Base-by-base conservation (phyloP, 2,113 vertebrate genomes). In the Stercorarius parasiticus region DNA sequence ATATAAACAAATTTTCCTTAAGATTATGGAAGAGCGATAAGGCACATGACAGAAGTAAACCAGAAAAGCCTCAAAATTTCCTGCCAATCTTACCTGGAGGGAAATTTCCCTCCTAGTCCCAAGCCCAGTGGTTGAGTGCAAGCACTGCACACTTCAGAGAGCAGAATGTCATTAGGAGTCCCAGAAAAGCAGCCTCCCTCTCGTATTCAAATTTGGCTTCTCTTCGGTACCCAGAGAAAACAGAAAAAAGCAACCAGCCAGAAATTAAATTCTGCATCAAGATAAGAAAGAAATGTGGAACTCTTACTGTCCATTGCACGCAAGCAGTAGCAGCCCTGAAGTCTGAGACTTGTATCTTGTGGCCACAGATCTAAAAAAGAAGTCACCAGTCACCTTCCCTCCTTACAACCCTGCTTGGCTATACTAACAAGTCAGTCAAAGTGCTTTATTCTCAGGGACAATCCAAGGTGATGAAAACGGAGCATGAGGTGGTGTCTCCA, bases 1-100 rank as follows among this genome's bases (percentile, higher is more conserved):
- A 55, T 65, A 65, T 65, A 65, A 90, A 64, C 9, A 86, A 16
- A 47, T 91, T 94, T 94, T 58, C 11, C 9, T 38, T 58, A 34
- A 55, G 20, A 21, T 52, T 65, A 18, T 43, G 52, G 47, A 58
- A 69, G 9, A 83, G 3, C 38, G 19, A 56, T 38, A 76, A 38
- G 27, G 8, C 26, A 45, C 4, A 29, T 14, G 6, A 47, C 4
- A 27, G 10, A 19, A 2, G 1, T 1, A 90, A 71, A 29, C 3
- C 17, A 76, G 71, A 69, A 91, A 77, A 6, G 1, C 9, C 32
- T 74, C 47, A 62, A 42, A 45, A 53, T 72, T 80, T 65, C 32
- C 34, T 69, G 8, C 6, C 15, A 23, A 0, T 47, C 25, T 91
- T 69, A 42, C 18, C 15, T 56, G 36, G 58, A 30, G 3, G 7